These are phyloP conservation scores for Rhinoptilus africanus DNA, from an alignment of 2,113 vertebrate genomes.

Conservation along the genomic window DNA sequence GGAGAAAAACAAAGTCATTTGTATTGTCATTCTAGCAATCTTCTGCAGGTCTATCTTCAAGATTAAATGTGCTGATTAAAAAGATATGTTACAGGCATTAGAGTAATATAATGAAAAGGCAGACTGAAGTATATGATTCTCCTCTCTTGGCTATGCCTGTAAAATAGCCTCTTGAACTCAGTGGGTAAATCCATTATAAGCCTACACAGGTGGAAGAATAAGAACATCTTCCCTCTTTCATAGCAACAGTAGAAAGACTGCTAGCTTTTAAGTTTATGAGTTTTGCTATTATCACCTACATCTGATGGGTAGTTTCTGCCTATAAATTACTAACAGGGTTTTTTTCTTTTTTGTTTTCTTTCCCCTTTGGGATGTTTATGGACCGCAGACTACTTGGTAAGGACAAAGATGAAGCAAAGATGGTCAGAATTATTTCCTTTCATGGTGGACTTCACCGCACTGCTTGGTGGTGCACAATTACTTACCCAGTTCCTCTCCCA, in stretches of 20 bases:
- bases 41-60: neutral
- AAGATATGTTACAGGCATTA: neutral
- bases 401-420: neutral
- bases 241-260: neutral
- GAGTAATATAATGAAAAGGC: neutral
- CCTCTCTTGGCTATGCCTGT: neutral
- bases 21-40: neutral
- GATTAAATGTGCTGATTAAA: neutral
- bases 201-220: neutral
- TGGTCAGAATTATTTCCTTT: neutral
- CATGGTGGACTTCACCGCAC: neutral
- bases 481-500: neutral
- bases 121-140: neutral
- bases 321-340: neutral
- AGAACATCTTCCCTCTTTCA: neutral
- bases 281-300: neutral
- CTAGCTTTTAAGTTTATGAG: neutral
- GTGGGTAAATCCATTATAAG: neutral
- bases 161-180: neutral
- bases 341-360: fast-evolving
- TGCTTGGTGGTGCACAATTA: neutral
- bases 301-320: neutral
- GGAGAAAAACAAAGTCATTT: neutral
- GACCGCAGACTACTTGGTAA: neutral
- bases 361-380: neutral